A percentile compares a stretch with the other conserved stretches of the same genome.
These are phyloP conservation scores for Stenodema calcarata DNA, from an alignment of 2,888 invertebrate genomes.

Conservation along the genomic window DNA sequence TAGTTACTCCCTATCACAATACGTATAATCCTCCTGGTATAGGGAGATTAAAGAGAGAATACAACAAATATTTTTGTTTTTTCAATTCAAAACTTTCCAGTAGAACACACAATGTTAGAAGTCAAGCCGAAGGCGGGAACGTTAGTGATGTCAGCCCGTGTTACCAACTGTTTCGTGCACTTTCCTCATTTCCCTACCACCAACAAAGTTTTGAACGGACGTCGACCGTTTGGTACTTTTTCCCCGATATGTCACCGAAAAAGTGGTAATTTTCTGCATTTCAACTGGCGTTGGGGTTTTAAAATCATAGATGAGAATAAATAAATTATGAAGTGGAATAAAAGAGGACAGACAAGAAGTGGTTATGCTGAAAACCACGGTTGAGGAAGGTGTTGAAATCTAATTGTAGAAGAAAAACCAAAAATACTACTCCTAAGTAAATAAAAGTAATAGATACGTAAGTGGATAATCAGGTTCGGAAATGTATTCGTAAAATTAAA, in stretches of 20 bases:
- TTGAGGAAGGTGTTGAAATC: not conserved
- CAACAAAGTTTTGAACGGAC: not conserved
- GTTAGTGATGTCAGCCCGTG: not conserved
- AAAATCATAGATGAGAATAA: not conserved
- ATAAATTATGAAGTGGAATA: not conserved
- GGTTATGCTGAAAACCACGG: not conserved
- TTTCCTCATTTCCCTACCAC: not conserved
- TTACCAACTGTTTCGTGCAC: not conserved
- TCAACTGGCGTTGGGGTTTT: not conserved
- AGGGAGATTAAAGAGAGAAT: not conserved
- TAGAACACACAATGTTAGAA: not conserved
- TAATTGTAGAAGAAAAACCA: not conserved
- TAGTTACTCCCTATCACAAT: conserved; percentile 48
- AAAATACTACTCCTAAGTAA: not conserved
- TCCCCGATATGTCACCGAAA: not conserved
- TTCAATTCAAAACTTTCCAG: not conserved
- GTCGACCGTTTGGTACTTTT: not conserved
- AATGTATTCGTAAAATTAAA: not conserved
- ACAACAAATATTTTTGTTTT: not conserved
- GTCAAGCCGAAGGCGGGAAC: not conserved
- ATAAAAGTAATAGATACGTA: not conserved
- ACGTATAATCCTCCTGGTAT: conserved; percentile 3
- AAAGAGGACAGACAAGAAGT: not conserved
- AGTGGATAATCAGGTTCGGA: not conserved
- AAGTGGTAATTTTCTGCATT: not conserved